These are phyloP conservation scores for Cephus sareptanus DNA, from an alignment of 2,888 invertebrate species.

Conservation along the genomic window DNA sequence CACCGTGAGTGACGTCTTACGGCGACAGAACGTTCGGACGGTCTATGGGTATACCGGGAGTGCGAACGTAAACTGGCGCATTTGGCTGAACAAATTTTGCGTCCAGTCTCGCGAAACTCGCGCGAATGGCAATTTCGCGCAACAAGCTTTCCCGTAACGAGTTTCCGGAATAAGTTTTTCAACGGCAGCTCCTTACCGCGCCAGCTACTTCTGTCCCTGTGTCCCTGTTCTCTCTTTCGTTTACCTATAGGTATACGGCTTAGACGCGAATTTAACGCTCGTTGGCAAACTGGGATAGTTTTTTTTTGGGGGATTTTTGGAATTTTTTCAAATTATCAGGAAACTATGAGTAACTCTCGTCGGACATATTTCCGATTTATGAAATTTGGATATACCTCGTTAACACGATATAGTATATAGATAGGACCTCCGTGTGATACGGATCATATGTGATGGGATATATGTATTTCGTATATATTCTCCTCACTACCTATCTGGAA, in stretches of 20 bases:
- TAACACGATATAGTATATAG: too few relatives aligned
- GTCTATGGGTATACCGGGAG: neutral
- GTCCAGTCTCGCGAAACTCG: too few relatives aligned
- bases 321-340: neutral
- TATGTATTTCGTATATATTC: neutral
- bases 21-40: too few relatives aligned
- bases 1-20: neutral
- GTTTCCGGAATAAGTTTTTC: neutral
- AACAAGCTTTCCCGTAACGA: neutral
- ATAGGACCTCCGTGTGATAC: neutral
- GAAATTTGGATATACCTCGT: too few relatives aligned
- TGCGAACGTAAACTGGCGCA: neutral
- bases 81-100: neutral
- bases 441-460: neutral
- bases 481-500: neutral
- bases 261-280: neutral
- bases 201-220: neutral
- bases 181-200: neutral
- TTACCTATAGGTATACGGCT: neutral
- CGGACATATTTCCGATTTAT: neutral
- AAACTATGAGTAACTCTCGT: neutral
- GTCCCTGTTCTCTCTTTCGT: neutral
- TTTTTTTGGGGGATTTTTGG: neutral
- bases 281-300: neutral
- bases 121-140: neutral